Conservation (phyloP, 2,113 vertebrate genomes). For the Esox niger region DNA sequence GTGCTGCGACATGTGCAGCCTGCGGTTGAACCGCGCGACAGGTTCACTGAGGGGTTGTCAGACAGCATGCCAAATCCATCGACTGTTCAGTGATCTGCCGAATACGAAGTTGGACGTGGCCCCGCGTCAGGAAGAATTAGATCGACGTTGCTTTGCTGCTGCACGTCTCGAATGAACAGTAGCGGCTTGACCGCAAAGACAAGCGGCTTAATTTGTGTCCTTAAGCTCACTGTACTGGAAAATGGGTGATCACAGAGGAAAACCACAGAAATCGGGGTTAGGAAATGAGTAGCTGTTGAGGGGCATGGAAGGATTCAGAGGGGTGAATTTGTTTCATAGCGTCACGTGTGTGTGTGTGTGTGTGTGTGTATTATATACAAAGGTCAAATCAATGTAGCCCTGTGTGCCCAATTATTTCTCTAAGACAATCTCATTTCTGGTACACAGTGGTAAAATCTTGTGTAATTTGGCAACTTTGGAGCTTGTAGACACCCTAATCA, state of each 20-base stretch:
- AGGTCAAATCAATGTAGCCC: too few relatives aligned
- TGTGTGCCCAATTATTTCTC: too few relatives aligned
- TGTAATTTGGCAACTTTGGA: too few relatives aligned
- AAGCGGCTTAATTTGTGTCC: constrained; percentile 33
- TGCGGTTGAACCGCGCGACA: constrained; percentile 51
- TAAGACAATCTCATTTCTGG: too few relatives aligned
- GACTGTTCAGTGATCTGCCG: constrained; percentile 55
- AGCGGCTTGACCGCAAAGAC: neutral
- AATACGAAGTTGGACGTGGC: constrained; percentile 56
- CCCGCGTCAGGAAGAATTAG: constrained; percentile 63
- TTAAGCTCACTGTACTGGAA: constrained; percentile 38
- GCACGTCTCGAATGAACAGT: constrained; percentile 48
- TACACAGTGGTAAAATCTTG: too few relatives aligned
- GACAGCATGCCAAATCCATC: constrained; percentile 39
- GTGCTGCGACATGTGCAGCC: constrained; percentile 36
- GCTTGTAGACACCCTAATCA: too few relatives aligned
- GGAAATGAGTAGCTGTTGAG: too few relatives aligned
- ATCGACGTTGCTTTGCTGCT: constrained; percentile 46
- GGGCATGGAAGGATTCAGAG: neutral
- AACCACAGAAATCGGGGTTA: too few relatives aligned
- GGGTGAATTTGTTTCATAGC: neutral
- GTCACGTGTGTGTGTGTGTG: too few relatives aligned
- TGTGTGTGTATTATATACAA: too few relatives aligned
- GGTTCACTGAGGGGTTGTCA: constrained; percentile 54
- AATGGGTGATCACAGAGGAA: constrained; percentile 3